A percentile compares a stretch with the other conserved stretches of the same genome.
phyloP scores from a whole-genome alignment of 2,888 invertebrate species.

The Encarsia formosa region DNA sequence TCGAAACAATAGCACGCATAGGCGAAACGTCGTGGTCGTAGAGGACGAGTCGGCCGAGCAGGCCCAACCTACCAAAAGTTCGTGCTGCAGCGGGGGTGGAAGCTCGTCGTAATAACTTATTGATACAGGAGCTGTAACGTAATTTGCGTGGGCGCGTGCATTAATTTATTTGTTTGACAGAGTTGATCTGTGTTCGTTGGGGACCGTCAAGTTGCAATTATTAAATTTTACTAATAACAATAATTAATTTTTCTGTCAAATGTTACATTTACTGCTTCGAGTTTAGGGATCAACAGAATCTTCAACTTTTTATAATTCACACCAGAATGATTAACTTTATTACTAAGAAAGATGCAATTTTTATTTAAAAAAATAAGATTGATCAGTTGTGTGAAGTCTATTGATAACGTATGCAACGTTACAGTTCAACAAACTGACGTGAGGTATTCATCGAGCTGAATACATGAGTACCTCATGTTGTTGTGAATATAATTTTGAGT shows the following conservation, averaged over 20 bases:
- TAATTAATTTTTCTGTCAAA: too few relatives aligned
- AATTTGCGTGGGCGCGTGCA: conserved; percentile 8
- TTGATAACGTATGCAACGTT: conserved; percentile 17
- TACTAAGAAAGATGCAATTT: neutral
- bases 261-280: too few relatives aligned
- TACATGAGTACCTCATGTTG: conserved; percentile 12
- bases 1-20: conserved; percentile 49
- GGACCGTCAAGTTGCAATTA: neutral
- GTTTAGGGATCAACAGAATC: too few relatives aligned
- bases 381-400: conserved; percentile 4
- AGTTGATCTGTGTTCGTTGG: neutral
- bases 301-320: neutral
- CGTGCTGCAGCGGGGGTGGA: conserved; percentile 45
- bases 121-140: conserved; percentile 11
- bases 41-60: conserved; percentile 48
- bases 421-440: conserved; percentile 20
- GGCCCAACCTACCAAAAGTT: conserved; percentile 42
- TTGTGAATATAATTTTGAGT: conserved; percentile 24
- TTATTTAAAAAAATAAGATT: neutral
- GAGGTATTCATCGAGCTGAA: conserved; percentile 9
- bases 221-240: too few relatives aligned
- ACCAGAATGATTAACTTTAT: neutral
- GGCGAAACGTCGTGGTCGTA: conserved; percentile 52
- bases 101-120: conserved; percentile 18
- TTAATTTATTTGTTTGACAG: too few relatives aligned